Evolutionary conservation across 2,113 vertebrate species (phyloP).

Genomic region (Neoarius graeffei): DNA sequence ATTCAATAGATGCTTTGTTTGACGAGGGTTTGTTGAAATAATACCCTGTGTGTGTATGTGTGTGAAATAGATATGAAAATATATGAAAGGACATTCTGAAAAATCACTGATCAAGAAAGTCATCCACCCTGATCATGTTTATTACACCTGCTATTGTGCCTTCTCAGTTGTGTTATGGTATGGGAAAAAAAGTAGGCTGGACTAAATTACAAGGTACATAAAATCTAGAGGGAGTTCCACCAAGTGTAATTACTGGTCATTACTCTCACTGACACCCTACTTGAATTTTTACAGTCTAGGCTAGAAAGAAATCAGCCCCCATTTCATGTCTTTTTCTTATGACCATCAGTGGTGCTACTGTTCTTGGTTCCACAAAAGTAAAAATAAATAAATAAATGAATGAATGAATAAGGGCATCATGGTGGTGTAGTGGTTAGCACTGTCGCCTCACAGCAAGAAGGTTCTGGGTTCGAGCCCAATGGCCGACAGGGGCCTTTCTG

Average conservation of each 20-base stretch:
- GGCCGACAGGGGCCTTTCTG: too few species aligned
- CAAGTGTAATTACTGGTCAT: background rate
- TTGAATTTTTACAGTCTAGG: too few species aligned
- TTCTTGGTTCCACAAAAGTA: background rate
- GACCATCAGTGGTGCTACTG: background rate
- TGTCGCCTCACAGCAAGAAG: too few species aligned
- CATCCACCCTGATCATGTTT: background rate
- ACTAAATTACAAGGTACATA: background rate
- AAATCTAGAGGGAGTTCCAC: background rate
- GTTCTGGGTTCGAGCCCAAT: too few species aligned
- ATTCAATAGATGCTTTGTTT: background rate
- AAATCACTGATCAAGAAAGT: background rate
- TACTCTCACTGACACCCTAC: background rate
- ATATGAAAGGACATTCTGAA: background rate
- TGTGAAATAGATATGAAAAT: background rate
- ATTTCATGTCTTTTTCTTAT: background rate
- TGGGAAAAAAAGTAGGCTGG: background rate
- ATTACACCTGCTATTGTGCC: background rate
- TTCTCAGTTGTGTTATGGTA: background rate
- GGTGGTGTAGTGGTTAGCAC: too few species aligned
- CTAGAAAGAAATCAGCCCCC: background rate
- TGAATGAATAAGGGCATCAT: too few species aligned
- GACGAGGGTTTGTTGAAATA: background rate
- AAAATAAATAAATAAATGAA: background rate
- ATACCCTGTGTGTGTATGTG: background rate